Conservation (phyloP, 2,113 vertebrate genomes). For the Neodon shergylaensis region DNA sequence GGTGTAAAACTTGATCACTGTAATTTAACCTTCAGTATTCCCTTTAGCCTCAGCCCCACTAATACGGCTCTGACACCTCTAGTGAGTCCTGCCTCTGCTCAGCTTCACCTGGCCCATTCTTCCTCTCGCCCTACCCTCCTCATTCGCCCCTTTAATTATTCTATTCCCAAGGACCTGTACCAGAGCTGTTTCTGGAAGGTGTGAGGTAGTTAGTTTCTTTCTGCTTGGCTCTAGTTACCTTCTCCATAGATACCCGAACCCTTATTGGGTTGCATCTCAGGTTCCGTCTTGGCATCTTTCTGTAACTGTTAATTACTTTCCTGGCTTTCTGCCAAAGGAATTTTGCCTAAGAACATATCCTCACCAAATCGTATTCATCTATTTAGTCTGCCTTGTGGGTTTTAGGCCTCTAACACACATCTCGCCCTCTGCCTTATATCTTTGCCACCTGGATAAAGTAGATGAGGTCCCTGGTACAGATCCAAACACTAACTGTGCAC, state of each 20-base stretch:
- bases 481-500: background rate
- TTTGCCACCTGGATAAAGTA: background rate
- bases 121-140: background rate
- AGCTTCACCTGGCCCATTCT: background rate
- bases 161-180: background rate
- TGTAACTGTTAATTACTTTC: background rate
- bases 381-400: background rate
- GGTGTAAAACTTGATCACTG: background rate
- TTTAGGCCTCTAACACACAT: background rate
- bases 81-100: too few species aligned
- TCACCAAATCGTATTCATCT: background rate
- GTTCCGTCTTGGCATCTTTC: background rate
- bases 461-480: background rate
- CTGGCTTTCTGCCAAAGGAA: background rate
- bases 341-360: background rate
- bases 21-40: background rate
- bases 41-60: background rate
- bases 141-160: too few species aligned
- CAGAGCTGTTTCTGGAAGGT: background rate
- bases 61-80: fast-evolving
- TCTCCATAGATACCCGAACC: background rate
- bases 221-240: background rate
- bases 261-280: background rate
- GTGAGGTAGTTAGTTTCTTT: background rate
- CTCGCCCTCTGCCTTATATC: too few species aligned